Evolutionary conservation across 2,113 vertebrate species (phyloP), one percentile per base, ranked within the genome.

Genomic region (Rhadina sibilatrix): DNA sequence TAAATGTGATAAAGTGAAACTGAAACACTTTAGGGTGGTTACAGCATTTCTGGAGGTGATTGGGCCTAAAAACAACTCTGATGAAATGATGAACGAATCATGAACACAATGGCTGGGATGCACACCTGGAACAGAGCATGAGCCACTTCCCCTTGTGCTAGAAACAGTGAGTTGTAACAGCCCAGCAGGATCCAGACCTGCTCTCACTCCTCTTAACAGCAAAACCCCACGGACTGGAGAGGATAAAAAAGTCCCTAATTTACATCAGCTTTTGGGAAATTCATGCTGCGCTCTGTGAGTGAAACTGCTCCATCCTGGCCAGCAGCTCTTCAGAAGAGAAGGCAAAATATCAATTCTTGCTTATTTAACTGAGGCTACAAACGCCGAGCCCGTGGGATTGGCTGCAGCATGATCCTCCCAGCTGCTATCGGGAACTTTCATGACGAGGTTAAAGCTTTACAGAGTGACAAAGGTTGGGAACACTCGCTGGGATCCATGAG

Each of bases 381-480:
- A 44, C 0, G 1, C 19, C 0, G 4, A 84, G 66, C 46, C 61
- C 2, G 0, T 40, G 22, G 52, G 74, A 94, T 93, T 96, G 96
- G 96, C 93, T 82, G 89, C 76, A 24, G 40, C 33, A 42, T 9
- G 53, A 82, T 27, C 94, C 96, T 95, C 93, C 96, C 93, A 83
- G 85, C 92, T 42, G 87, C 95, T 90, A 35, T 93, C 95, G 40
- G 93, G 95, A 95, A 83, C 86, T 63, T 96, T 96, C 96, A 63
- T 47, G 88, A 66, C 0, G 82, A 94, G 92, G 93, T 96, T 95
- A 96, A 94, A 96, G 94, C 94, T 96, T 93, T 91, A 90, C 96
- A 97, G 94, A 57, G 95, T 90, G 40, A 93, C 94, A 96, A 97
- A 94, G 94, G 94, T 96, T 93, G 84, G 93, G 90, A 81, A 60